Conservation (phyloP, 2,797 vertebrate genomes). For the Parauchenoglanis ngamensis region DNA sequence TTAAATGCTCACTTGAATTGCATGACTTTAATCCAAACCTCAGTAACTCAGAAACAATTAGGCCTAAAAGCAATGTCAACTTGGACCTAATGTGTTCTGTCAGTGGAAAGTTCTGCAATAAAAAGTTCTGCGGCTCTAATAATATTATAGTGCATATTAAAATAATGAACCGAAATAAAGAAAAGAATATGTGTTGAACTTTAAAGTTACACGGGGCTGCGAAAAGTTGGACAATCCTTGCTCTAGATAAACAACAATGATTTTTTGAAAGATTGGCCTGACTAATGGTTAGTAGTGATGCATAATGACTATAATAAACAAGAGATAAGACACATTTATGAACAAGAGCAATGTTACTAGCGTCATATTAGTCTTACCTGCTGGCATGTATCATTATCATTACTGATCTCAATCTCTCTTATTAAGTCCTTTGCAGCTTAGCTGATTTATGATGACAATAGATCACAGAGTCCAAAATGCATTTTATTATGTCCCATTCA, state of each 20-base stretch:
- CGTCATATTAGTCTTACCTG: neutral
- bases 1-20: neutral
- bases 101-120: neutral
- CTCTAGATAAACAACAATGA: neutral
- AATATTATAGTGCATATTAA: neutral
- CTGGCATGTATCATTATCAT: neutral
- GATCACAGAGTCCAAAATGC: neutral
- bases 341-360: neutral
- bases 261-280: neutral
- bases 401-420: constrained; percentile 5
- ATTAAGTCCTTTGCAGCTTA: neutral
- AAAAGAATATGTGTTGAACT: no score
- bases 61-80: neutral
- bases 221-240: neutral
- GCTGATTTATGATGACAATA: neutral
- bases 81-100: neutral
- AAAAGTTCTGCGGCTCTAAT: neutral
- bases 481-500: neutral
- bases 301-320: no score
- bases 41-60: neutral
- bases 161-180: neutral
- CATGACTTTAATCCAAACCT: neutral
- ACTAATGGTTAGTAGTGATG: neutral
- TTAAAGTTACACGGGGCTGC: neutral
- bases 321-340: constrained; percentile 8